These are phyloP conservation scores for Sepiola atlantica DNA, from an alignment of 2,888 invertebrate species.

Conservation along the genomic window DNA sequence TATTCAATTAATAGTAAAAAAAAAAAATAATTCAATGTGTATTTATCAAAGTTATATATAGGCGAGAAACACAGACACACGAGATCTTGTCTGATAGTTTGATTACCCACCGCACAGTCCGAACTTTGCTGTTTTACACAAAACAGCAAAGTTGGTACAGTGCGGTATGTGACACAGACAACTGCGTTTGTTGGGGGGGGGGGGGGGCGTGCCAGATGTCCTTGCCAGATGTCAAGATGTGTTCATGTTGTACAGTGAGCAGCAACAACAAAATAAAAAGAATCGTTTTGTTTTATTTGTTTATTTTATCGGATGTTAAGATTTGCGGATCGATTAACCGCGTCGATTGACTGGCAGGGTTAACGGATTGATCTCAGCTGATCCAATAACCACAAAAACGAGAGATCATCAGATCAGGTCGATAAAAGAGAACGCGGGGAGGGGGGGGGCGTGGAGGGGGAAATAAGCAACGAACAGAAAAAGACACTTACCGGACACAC, in stretches of 20 bases:
- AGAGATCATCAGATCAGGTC: not conserved
- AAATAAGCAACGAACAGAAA: not conserved
- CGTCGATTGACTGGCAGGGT: not conserved
- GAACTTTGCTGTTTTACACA: too few species aligned
- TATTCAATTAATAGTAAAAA: too few species aligned
- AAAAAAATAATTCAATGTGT: too few species aligned
- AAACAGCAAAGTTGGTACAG: not conserved
- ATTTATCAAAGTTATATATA: too few species aligned
- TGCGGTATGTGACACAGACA: not conserved
- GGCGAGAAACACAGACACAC: too few species aligned
- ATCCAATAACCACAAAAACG: not conserved
- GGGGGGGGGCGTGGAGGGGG: not conserved
- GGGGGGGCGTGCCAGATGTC: not conserved
- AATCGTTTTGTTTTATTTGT: not conserved
- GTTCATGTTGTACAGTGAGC: not conserved
- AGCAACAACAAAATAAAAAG: not conserved
- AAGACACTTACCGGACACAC: not conserved
- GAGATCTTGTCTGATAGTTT: not conserved
- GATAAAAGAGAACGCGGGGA: not conserved
- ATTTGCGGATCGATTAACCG: conserved; percentile 16
- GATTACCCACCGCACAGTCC: too few species aligned
- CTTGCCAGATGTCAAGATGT: not conserved
- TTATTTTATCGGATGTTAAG: not conserved
- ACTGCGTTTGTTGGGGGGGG: not conserved
- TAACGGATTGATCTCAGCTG: not conserved